A percentile compares a stretch with the other conserved stretches of the same genome.
Evolutionary conservation across 2,888 invertebrate species (phyloP).

Genomic region (Sphecodes monilicornis): DNA sequence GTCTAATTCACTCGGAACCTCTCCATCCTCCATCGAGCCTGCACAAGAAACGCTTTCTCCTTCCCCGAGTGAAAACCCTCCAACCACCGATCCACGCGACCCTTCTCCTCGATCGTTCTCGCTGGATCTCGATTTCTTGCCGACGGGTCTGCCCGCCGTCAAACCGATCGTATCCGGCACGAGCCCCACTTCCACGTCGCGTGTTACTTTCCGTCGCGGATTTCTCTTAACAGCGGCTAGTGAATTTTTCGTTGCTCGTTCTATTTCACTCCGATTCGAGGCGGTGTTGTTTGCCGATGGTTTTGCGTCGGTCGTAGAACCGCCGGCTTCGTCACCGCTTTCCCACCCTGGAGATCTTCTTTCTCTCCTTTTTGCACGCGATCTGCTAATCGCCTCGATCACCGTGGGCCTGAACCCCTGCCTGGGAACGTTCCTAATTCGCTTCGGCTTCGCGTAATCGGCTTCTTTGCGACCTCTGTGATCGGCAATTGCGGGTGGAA

Average conservation of each 20-base stretch:
- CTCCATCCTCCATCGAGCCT: neutral
- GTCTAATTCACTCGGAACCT: neutral
- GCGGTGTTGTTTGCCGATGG: conserved; percentile 46
- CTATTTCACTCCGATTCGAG: conserved; percentile 54
- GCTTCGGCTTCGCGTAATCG: conserved; percentile 30
- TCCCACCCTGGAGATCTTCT: conserved; percentile 42
- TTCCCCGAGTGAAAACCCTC: conserved; percentile 26
- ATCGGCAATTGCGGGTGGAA: conserved; percentile 27
- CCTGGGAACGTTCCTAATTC: conserved; percentile 1
- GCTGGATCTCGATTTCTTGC: conserved; percentile 49
- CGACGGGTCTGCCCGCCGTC: neutral
- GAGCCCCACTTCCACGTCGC: conserved; percentile 34
- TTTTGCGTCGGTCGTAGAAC: neutral
- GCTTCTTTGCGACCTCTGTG: conserved; percentile 23
- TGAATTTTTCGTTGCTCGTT: conserved; percentile 40
- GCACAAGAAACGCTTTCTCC: conserved; percentile 44
- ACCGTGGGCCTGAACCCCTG: conserved; percentile 27
- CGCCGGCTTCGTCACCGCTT: conserved; percentile 18
- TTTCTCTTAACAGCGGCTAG: conserved; percentile 39
- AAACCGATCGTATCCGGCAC: conserved; percentile 32
- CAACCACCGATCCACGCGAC: conserved; percentile 14
- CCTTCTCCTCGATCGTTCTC: conserved; percentile 9
- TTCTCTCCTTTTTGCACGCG: conserved; percentile 48
- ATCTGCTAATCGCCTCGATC: conserved; percentile 28
- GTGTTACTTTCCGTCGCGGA: conserved; percentile 44